These are phyloP conservation scores for Puffinus mauretanicus DNA, from an alignment of 2,113 vertebrate species.

Conservation along the genomic window DNA sequence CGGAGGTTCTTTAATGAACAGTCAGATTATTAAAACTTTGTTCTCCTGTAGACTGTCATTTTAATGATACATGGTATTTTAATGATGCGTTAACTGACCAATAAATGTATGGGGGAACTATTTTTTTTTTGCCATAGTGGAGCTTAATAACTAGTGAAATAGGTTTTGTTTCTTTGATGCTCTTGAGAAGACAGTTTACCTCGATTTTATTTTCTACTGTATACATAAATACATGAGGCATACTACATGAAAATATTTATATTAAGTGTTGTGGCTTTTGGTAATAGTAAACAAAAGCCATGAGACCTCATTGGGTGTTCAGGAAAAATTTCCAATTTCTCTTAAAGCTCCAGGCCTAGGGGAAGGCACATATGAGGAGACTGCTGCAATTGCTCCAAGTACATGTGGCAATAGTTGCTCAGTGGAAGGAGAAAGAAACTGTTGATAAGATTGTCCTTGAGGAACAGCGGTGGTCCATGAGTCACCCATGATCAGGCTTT, in stretches of 20 bases:
- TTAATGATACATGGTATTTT: neutral
- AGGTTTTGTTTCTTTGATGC: neutral
- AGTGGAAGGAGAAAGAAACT: neutral
- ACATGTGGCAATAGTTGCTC: neutral
- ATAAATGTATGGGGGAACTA: neutral
- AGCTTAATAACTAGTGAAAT: neutral
- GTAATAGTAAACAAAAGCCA: neutral
- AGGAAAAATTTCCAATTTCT: neutral
- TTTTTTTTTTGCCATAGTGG: neutral
- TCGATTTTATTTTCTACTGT: neutral
- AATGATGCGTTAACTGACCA: neutral
- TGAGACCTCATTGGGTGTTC: neutral
- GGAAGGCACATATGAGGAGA: neutral
- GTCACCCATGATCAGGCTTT: neutral
- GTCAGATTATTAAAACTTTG: neutral
- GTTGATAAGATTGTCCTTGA: neutral
- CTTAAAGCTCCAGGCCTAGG: neutral
- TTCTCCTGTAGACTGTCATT: neutral
- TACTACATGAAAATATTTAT: neutral
- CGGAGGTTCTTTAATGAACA: neutral
- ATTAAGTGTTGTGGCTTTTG: neutral
- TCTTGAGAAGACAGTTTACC: neutral
- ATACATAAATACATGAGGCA: neutral
- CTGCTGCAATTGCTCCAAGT: neutral
- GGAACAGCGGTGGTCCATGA: neutral